A percentile compares a stretch with the other conserved stretches of the same genome.
Evolutionary conservation across 2,888 invertebrate species (phyloP).

Genomic region (Argynnis bischoffii): DNA sequence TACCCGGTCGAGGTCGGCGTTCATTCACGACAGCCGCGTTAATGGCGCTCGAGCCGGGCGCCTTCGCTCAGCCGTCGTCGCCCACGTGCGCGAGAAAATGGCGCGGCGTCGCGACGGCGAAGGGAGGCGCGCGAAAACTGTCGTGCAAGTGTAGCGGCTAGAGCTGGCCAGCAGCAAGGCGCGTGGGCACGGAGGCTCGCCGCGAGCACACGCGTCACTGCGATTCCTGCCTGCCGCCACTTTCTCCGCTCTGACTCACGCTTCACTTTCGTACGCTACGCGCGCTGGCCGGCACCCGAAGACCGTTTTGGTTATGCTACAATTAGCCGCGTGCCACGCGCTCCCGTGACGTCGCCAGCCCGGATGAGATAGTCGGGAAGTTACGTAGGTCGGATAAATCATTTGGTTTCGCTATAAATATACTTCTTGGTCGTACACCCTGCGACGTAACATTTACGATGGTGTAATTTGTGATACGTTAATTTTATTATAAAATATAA

Average conservation of each 20-base stretch:
- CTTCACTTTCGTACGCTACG: conserved; percentile 63
- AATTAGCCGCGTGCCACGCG: conserved; percentile 73
- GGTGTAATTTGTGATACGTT: conserved; percentile 44
- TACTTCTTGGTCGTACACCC: conserved; percentile 57
- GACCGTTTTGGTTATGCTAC: conserved; percentile 77
- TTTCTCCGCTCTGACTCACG: conserved; percentile 68
- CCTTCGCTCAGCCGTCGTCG: conserved; percentile 70
- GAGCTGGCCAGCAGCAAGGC: conserved; percentile 56
- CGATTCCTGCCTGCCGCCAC: conserved; percentile 48
- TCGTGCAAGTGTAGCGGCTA: conserved; percentile 73
- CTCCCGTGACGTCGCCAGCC: conserved; percentile 72
- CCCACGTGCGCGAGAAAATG: conserved; percentile 82
- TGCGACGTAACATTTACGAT: conserved; percentile 55
- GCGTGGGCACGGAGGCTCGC: conserved; percentile 69
- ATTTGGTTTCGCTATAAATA: conserved; percentile 69
- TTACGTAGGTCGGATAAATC: conserved; percentile 72
- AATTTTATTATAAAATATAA: neutral
- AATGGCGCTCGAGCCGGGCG: conserved; percentile 75
- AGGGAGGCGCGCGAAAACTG: conserved; percentile 80
- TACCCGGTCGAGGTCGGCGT: conserved; percentile 76
- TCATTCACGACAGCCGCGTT: conserved; percentile 80
- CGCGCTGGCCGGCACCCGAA: conserved; percentile 56
- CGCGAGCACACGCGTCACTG: conserved; percentile 54
- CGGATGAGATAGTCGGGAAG: conserved; percentile 63
- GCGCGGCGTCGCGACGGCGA: conserved; percentile 77